A percentile compares a stretch with the other conserved stretches of the same genome.
Evolutionary conservation across 2,888 invertebrate species (phyloP).

Genomic region (Slavum lentiscoides): DNA sequence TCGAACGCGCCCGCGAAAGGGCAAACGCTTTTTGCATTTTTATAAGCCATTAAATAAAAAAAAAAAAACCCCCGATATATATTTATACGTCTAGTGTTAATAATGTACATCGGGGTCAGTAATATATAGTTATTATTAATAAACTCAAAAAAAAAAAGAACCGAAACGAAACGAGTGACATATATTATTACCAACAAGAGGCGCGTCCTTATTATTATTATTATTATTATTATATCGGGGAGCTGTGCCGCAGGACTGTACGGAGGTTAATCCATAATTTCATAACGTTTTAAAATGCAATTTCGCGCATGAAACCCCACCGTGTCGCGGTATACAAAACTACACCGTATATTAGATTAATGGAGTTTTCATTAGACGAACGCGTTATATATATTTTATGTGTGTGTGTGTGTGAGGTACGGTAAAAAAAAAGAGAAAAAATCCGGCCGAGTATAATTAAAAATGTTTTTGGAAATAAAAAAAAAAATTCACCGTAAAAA

Average conservation of each 20-base stretch:
- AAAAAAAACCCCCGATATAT: no score
- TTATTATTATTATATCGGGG: not conserved
- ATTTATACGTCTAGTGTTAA: slow-evolving; percentile 11
- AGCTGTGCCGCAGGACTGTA: not conserved
- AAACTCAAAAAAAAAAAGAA: slow-evolving; percentile 26
- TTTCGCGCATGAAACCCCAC: slow-evolving; percentile 40
- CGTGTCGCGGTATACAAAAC: slow-evolving; percentile 1
- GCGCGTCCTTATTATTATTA: not conserved
- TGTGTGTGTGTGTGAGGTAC: no score
- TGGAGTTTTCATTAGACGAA: slow-evolving; percentile 43
- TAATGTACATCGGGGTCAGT: slow-evolving; percentile 10
- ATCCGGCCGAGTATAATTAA: slow-evolving; percentile 24
- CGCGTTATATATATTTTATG: not conserved
- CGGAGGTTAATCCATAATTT: slow-evolving; percentile 41
- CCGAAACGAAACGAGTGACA: not conserved
- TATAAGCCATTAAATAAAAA: slow-evolving; percentile 15
- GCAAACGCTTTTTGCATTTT: slow-evolving; percentile 5
- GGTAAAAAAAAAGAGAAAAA: not conserved
- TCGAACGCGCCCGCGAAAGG: not conserved
- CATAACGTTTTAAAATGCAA: slow-evolving; percentile 51
- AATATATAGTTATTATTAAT: no score
- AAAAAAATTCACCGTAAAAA: slow-evolving; percentile 9
- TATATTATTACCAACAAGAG: slow-evolving; percentile 12
- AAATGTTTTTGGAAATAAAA: slow-evolving; percentile 19
- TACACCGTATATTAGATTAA: slow-evolving; percentile 33